Evolutionary conservation across 1,140 invertebrate species (phyloP).

Genomic region (Tenebrio molitor): DNA sequence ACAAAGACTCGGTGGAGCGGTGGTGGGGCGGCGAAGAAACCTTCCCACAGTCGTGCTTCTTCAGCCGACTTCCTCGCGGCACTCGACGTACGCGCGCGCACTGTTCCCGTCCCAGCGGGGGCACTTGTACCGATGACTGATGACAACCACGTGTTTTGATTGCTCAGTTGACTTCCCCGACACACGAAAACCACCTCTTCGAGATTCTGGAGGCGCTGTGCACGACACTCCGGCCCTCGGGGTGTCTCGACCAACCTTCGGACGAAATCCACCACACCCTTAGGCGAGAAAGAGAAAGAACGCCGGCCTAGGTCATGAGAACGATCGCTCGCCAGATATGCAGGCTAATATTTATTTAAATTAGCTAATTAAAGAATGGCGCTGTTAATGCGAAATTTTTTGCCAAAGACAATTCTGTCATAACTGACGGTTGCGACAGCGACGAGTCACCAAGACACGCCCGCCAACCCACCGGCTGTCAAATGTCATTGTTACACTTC

Average conservation of each 20-base stretch:
- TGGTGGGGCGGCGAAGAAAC: not conserved
- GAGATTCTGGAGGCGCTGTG: no score
- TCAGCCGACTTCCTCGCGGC: not conserved
- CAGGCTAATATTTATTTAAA: conserved; percentile 4
- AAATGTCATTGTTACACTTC: no score
- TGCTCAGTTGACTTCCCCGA: no score
- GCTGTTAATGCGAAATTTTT: no score
- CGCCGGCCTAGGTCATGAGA: conserved; percentile 1
- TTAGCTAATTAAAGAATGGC: conserved; percentile 7
- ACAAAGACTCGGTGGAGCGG: not conserved
- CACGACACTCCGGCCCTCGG: conserved; percentile 7
- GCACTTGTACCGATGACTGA: conserved; percentile 1
- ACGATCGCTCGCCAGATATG: not conserved
- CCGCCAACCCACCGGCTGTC: no score
- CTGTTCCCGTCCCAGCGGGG: not conserved
- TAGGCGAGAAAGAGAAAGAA: not conserved
- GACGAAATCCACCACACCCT: conserved; percentile 1
- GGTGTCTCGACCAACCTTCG: conserved; percentile 25
- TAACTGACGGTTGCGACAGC: no score
- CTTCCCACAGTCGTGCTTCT: conserved; percentile 9
- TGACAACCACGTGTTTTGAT: conserved; percentile 7
- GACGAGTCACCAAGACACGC: no score
- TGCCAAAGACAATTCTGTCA: no score
- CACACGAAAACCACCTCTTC: no score
- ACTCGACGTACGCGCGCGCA: conserved; percentile 2